Percentiles rank a stretch among this genome's conserved stretches.
Evolutionary conservation across 2,888 invertebrate genomes (phyloP).

Genomic region (Gortyna flavago): DNA sequence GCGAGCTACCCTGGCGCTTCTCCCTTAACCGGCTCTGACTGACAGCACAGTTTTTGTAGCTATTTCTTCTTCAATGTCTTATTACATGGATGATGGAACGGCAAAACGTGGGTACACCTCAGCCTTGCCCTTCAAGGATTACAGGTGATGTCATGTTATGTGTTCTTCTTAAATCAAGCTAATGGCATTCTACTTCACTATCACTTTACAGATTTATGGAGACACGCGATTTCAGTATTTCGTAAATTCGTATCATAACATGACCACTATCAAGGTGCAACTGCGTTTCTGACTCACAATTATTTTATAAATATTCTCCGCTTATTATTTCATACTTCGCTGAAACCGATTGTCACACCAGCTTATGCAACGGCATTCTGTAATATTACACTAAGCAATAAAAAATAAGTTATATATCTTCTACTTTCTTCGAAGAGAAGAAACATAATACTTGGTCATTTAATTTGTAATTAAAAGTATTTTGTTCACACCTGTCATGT

Average conservation of each 20-base stretch:
- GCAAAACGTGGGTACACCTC: too few species aligned
- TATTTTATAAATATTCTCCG: conserved; percentile 58
- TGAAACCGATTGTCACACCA: conserved; percentile 25
- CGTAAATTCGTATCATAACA: conserved; percentile 30
- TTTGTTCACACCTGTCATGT: conserved; percentile 21
- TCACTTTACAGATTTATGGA: neutral
- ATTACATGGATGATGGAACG: too few species aligned
- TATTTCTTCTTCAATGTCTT: too few species aligned
- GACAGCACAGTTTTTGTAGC: neutral
- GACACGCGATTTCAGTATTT: conserved; percentile 9
- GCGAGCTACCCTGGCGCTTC: too few species aligned
- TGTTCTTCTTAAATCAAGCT: neutral
- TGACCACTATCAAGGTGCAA: neutral
- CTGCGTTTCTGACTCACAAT: conserved; percentile 32
- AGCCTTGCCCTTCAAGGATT: neutral
- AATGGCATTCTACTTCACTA: neutral
- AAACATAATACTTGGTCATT: conserved; percentile 2
- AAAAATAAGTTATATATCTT: neutral
- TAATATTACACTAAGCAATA: conserved; percentile 10
- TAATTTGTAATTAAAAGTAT: conserved; percentile 23
- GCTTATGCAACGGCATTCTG: conserved; percentile 36
- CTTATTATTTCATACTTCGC: conserved; percentile 36
- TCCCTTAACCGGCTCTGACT: neutral
- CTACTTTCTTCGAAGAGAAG: conserved; percentile 24
- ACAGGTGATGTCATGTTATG: neutral